A percentile compares a stretch with the other conserved stretches of the same genome.
These are phyloP conservation scores for Saguinus imperator DNA, from an alignment of 2,113 vertebrate species.

Conservation along the genomic window DNA sequence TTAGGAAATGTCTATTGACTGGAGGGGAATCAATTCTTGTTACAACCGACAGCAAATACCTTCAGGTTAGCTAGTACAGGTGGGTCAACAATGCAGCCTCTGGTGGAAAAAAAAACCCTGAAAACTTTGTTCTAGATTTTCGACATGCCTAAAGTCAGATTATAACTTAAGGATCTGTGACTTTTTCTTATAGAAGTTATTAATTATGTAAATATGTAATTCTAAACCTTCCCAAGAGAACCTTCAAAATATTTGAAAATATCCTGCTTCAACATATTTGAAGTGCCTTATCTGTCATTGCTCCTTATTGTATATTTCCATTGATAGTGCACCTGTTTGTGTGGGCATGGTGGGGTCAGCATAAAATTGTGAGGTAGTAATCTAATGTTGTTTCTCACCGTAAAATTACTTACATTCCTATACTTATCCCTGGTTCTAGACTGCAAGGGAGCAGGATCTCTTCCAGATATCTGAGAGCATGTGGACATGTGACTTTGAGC, in stretches of 20 bases:
- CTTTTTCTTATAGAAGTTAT: not conserved
- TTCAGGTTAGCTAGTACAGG: not conserved
- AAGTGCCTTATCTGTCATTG: not conserved
- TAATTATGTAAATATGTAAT: not conserved
- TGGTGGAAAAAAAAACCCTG: not conserved
- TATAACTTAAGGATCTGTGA: not conserved
- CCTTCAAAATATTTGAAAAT: slow-evolving; percentile 8
- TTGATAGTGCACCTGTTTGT: not conserved
- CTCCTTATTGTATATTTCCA: not conserved
- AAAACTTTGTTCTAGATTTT: not conserved
- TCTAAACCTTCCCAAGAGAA: not conserved
- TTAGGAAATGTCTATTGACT: slow-evolving; percentile 43
- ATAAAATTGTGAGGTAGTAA: not conserved
- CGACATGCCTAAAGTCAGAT: not conserved
- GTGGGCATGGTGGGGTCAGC: not conserved
- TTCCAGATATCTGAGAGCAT: not conserved
- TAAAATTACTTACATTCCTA: not conserved
- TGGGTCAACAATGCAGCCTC: not conserved
- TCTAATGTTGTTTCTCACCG: not conserved
- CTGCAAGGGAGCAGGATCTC: not conserved
- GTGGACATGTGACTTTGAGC: not conserved
- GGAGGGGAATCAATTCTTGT: slow-evolving; percentile 36
- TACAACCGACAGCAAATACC: slow-evolving; percentile 14
- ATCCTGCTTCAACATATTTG: not conserved
- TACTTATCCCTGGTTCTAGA: not conserved